phyloP scores from a whole-genome alignment of 1,140 invertebrate species.

The Hylyphantes graminicola region DNA sequence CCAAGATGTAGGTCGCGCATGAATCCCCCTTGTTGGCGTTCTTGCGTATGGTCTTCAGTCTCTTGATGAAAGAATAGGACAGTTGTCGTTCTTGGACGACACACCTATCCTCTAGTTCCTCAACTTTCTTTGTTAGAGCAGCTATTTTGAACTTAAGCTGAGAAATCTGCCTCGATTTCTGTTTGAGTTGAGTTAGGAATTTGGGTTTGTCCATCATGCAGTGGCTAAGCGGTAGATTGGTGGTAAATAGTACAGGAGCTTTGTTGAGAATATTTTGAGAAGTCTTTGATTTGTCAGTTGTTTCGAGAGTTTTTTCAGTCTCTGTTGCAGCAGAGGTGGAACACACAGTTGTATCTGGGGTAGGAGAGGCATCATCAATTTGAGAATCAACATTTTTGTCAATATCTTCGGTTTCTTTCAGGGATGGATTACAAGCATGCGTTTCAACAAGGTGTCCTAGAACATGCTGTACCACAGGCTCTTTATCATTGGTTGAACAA shows the following conservation, averaged over 20 bases:
- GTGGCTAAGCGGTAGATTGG: slow-evolving; percentile 32
- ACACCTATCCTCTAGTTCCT: slow-evolving; percentile 52
- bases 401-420: slow-evolving; percentile 2
- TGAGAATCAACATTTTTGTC: not conserved
- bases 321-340: no score
- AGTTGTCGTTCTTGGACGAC: slow-evolving; percentile 53
- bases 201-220: slow-evolving; percentile 46
- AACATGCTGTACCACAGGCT: slow-evolving; percentile 38
- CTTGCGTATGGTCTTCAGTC: slow-evolving; percentile 48
- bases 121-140: slow-evolving; percentile 42
- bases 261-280: slow-evolving; percentile 13
- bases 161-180: slow-evolving; percentile 40
- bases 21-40: slow-evolving; percentile 47
- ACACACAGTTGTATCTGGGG: not conserved
- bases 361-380: not conserved
- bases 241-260: slow-evolving; percentile 51
- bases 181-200: slow-evolving; percentile 24
- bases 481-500: not conserved
- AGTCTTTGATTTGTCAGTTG: not conserved
- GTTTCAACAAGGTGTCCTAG: slow-evolving; percentile 47
- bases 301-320: not conserved
- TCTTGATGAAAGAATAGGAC: slow-evolving; percentile 49
- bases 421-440: slow-evolving; percentile 37
- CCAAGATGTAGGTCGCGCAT: slow-evolving; percentile 43
- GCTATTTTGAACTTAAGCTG: slow-evolving; percentile 22